Base-by-base conservation (phyloP, 2,888 invertebrate species). In the Unio pictorum region DNA sequence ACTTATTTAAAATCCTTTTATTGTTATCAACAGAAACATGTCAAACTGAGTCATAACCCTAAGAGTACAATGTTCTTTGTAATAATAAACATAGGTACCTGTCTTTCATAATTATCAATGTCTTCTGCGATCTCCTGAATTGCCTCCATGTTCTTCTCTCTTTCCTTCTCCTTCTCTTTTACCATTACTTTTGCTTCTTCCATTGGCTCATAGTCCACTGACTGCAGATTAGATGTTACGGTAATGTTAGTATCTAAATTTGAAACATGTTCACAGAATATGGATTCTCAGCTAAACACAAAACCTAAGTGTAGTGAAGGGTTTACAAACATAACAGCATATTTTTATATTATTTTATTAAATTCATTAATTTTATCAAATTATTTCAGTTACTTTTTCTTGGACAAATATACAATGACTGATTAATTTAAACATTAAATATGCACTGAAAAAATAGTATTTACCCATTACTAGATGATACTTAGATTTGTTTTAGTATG, bases 151-250 rank as follows among this genome's bases (percentile, higher is more conserved):
- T 68, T 66, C 26, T 57, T 57, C 15, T 63, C 64, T 17, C 74
- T 56, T n/a, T 72, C 65, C 18, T 34, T 60, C 54, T 69, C 62
- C 58, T 75, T 71, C 23, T 69, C 58, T 59, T 65, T 63, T 34
- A 75, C 30, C 26, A 76, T 73, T 15, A 68, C 67, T 60, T 75
- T 65, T n/a, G 75, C 69, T 57, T 80, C 78, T 54, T 65, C 55
- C n/a, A 78, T 28, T 15, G 67, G 67, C 18, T 66, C 63, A 34
- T 64, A 28, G 23, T 75, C 73, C 28, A 72, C 71, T 58, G 67
- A 55, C 71, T 75, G 34, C n/a, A n/a, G 28, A 56, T 55, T 54
- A 59, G 58, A 62, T 20, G 20, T 20, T n/a, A 55, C 18, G 11
- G 28, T 45, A 55, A 55, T 2, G 55, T 45, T 20, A 63, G 15